Base-by-base conservation (phyloP, 35 echinoderm and acorn worm genomes). In the Heliocidaris tuberculata region DNA sequence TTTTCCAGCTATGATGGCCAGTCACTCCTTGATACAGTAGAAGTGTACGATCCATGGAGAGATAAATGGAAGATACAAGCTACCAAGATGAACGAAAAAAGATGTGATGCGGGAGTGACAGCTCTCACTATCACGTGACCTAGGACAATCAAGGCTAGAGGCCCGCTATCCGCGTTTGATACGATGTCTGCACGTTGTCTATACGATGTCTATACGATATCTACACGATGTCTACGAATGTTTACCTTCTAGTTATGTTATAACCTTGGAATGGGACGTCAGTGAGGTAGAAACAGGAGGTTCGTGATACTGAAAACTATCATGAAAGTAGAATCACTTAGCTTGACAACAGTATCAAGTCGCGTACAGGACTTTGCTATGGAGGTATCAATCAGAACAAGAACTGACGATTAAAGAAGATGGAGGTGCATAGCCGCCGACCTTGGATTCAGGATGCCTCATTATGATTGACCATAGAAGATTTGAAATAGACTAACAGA, bases 21-120 rank as follows among this genome's bases (percentile, higher is more conserved):
- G n/a, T 50, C 94, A 0, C 87, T 96, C 5, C 30, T 96, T 11
- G 90, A 95, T 92, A 96, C 86, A 11, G 59, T 96, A 21, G 96
- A 96, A 93, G 88, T 78, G 48, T 96, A 96, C 65, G 96, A 96
- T 59, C 85, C 94, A 12, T 92, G 94, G 86, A 56, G 85, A 49
- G 96, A 96, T 42, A 92, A 60, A 86, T 96, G 96, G 96, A 92
- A 71, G 16, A 32, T 96, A 50, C 32, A 85, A 49, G 31, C 90
- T 31, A 32, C 32, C 0, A 96, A 47, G 24, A 96, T 92, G 96
- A 92, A 56, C 32, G 86, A 96, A 59, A 95, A 71, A 85, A 16
- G 96, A 92, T 96, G 96, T 93, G 96, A 96, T 86, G 96, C 96
- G 24, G 96, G 96, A 13, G 94, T 96, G 9, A 90, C 96, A 21